Conservation (phyloP, 2,888 invertebrate genomes). For the Antheraea assamensis region DNA sequence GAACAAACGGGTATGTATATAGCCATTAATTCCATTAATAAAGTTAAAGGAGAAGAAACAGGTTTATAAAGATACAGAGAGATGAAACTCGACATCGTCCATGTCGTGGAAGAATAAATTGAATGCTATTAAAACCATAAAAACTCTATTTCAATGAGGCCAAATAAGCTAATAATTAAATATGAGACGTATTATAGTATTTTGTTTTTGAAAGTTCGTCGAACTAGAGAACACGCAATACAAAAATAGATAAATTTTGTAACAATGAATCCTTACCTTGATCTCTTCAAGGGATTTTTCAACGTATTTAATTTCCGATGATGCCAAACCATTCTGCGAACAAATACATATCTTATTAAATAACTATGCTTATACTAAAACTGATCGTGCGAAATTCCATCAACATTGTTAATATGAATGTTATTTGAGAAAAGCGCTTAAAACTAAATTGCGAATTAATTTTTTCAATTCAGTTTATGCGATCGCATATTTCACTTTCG, state of each 20-base stretch:
- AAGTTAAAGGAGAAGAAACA: background rate
- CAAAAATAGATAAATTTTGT: background rate
- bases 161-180: too few relatives aligned
- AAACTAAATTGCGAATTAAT: too few relatives aligned
- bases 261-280: slow-evolving; percentile 52
- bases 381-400: too few relatives aligned
- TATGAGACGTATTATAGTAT: too few relatives aligned
- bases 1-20: background rate
- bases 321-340: slow-evolving; percentile 66
- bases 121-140: too few relatives aligned
- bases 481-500: too few relatives aligned
- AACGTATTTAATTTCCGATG: slow-evolving; percentile 63
- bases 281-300: slow-evolving; percentile 76
- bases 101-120: background rate
- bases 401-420: too few relatives aligned
- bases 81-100: background rate
- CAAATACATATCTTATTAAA: slow-evolving; percentile 28
- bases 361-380: background rate
- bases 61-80: background rate
- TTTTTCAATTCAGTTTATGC: too few relatives aligned
- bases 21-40: background rate
- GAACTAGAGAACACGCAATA: background rate
- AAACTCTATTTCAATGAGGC: too few relatives aligned
- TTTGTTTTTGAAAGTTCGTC: background rate
- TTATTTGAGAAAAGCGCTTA: too few relatives aligned